phyloP scores from a whole-genome alignment of 2,888 invertebrate species.

The Agrotis exclamationis region DNA sequence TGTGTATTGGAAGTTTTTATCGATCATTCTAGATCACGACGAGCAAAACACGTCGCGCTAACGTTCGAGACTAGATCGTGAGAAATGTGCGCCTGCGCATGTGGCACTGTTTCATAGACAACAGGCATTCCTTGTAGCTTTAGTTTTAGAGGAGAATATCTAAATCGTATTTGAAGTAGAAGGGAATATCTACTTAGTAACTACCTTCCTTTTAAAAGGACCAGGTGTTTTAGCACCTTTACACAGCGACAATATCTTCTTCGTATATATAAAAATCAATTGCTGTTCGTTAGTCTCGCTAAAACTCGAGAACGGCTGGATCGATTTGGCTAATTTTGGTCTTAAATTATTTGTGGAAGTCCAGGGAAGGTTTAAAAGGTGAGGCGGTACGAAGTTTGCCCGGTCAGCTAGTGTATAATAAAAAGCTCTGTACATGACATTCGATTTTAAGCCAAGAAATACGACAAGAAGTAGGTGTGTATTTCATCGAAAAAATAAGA shows the following conservation, averaged over 20 bases:
- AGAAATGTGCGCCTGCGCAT: constrained; percentile 70
- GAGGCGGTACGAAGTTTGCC: too few species aligned
- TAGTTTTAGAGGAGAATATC: constrained; percentile 22
- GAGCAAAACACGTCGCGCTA: constrained; percentile 70
- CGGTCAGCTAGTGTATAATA: too few species aligned
- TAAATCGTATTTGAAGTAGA: neutral
- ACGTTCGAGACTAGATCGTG: constrained; percentile 75
- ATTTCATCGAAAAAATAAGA: too few species aligned
- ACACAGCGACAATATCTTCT: neutral
- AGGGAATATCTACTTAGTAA: neutral
- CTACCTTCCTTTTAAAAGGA: too few species aligned
- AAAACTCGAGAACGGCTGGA: too few species aligned
- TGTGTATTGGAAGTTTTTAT: constrained; percentile 63
- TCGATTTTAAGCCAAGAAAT: neutral
- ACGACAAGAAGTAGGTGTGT: too few species aligned
- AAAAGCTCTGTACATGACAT: neutral
- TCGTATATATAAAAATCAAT: too few species aligned
- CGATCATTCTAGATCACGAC: constrained; percentile 75
- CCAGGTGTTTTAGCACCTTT: too few species aligned
- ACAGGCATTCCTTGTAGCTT: constrained; percentile 27
- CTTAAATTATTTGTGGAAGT: too few species aligned
- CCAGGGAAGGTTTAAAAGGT: too few species aligned
- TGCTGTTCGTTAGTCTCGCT: too few species aligned
- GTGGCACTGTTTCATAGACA: constrained; percentile 55
- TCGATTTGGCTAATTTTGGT: too few species aligned